phyloP scores from a whole-genome alignment of 2,888 invertebrate genomes.

The Drosophila cracens region DNA sequence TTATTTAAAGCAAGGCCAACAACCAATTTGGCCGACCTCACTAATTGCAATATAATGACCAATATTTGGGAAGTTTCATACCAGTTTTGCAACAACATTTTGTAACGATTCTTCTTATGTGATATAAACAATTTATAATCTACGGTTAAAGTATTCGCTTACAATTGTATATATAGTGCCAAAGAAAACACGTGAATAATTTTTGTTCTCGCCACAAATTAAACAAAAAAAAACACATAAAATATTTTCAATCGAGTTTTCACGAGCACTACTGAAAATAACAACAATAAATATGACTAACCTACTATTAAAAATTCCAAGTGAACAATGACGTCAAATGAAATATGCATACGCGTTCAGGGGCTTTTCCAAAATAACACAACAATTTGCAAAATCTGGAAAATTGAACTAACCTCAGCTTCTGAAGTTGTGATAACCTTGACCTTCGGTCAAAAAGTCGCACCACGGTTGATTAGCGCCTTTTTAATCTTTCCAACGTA shows the following conservation, averaged over 20 bases:
- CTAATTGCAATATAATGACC: background rate
- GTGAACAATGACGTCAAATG: constrained; percentile 36
- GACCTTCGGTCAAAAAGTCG: constrained; percentile 42
- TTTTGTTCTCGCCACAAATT: constrained; percentile 14
- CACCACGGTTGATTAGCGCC: constrained; percentile 41
- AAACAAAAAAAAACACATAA: background rate
- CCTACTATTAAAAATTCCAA: constrained; percentile 6
- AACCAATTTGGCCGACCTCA: background rate
- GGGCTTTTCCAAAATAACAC: constrained; percentile 17
- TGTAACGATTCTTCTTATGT: background rate
- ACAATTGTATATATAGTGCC: background rate
- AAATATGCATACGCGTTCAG: background rate
- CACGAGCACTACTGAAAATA: background rate
- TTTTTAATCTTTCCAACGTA: constrained; percentile 22
- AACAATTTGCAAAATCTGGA: constrained; percentile 4
- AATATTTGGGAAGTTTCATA: background rate
- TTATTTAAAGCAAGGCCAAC: background rate
- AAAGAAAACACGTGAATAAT: constrained; percentile 26
- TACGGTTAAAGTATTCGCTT: background rate
- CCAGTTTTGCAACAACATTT: background rate
- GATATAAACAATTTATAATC: background rate
- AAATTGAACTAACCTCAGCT: constrained; percentile 35
- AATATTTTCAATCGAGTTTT: background rate
- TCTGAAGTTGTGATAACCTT: constrained; percentile 49
- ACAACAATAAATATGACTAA: constrained; percentile 2